A percentile compares a stretch with the other conserved stretches of the same genome.
Evolutionary conservation across 2,888 invertebrate species (phyloP).

Genomic region (Drosophila hamatofila): DNA sequence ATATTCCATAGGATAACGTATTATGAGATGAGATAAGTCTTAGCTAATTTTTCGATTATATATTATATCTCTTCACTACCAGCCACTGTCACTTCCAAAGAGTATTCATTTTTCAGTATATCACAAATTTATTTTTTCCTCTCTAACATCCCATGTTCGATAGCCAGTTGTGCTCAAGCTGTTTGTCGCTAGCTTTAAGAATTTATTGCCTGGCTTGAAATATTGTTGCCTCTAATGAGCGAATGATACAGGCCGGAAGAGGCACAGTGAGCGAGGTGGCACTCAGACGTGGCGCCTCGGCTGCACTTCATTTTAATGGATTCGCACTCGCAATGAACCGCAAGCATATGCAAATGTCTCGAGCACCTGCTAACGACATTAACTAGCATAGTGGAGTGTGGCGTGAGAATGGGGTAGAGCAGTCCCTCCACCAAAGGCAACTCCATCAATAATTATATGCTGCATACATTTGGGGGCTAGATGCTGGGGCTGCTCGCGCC

Average conservation of each 20-base stretch:
- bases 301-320: constrained; percentile 77
- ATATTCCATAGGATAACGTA: no score
- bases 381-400: constrained; percentile 67
- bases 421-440: constrained; percentile 32
- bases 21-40: no score
- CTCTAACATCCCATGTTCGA: constrained; percentile 31
- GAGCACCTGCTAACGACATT: constrained; percentile 79
- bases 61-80: no score
- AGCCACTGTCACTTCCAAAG: not conserved
- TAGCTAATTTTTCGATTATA: no score
- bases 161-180: constrained; percentile 29
- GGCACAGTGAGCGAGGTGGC: not conserved
- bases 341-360: constrained; percentile 80
- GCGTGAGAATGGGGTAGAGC: not conserved
- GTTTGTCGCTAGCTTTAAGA: constrained; percentile 30
- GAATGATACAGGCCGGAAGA: constrained; percentile 56
- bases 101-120: constrained; percentile 23
- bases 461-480: constrained; percentile 65
- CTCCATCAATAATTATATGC: constrained; percentile 80
- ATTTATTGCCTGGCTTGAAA: constrained; percentile 69
- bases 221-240: constrained; percentile 69
- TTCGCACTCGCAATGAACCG: constrained; percentile 79
- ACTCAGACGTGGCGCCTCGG: constrained; percentile 15
- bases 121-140: no score
- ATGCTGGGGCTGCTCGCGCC: constrained; percentile 39